Evolutionary conservation across 2,113 vertebrate genomes (phyloP), one percentile per base, ranked within the genome.

Genomic region (Limnothrissa miodon): DNA sequence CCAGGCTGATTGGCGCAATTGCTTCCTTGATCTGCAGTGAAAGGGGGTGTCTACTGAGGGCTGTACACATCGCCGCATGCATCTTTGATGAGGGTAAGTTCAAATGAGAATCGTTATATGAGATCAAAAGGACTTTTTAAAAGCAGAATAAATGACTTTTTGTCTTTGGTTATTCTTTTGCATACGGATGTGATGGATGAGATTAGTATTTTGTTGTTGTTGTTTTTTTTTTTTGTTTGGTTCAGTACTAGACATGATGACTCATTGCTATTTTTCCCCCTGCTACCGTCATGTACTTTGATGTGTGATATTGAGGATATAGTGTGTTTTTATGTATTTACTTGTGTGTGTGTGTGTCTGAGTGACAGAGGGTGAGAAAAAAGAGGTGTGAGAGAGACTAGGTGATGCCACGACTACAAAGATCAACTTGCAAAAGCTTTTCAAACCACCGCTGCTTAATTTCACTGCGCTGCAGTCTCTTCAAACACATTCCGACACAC

Each of bases 31-130:
- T 70, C 62, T 70, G 11, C 62, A 36, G 62, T 33, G 29, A 36
- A 36, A 70, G 13, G 33, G 25, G 33, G 36, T 70, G 29, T 70
- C 62, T 13, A 36, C 33, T 70, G 62, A 70, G 29, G 62, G 33
- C 62, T 70, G 62, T 17, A 70, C 62, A 33, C 62, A 70, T 70
- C 25, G 11, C 10, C 11, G 25, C 62, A 70, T 70, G 62, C 62
- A 70, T 70, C 29, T 70, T 70, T 70, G 29, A 70, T 70, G 62
- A 70, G 62, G 25, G 33, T 13, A 15, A 36, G 62, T 36, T 70
- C 62, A 70, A 70, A 70, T 70, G 62, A 36, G 56, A 29, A 70
- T 70, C 62, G 62, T 36, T 70, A 70, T 70, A 29, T 17, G 62
- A 70, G 29, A 70, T 70, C 62, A 70, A 70, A 70, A 70, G 62